Percentiles rank a stretch among this genome's conserved stretches.
Evolutionary conservation across 2,888 invertebrate genomes (phyloP).

Genomic region (Drosophila gaucha): DNA sequence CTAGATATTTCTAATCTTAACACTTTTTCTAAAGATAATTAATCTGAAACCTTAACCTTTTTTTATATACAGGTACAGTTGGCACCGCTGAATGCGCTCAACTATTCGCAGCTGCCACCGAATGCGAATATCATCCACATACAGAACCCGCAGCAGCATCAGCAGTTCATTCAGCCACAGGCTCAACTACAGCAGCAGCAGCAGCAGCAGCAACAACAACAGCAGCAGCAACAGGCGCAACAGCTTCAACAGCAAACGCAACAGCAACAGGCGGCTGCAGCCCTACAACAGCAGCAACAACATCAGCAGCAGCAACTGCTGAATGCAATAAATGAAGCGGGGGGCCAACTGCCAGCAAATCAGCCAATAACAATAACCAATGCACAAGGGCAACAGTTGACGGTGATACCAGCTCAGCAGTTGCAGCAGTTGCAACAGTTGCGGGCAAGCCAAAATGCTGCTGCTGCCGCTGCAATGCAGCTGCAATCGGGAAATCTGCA

Average conservation of each 20-base stretch:
- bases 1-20: too few species aligned
- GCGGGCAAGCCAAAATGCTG: conserved; percentile 70
- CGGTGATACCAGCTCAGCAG: conserved; percentile 91
- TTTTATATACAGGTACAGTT: conserved; percentile 90
- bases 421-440: conserved; percentile 84
- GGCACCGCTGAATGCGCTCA: conserved; percentile 87
- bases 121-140: conserved; percentile 84
- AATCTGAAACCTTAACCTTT: too few species aligned
- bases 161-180: conserved; percentile 49
- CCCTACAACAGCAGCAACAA: conserved; percentile 57
- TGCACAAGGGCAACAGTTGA: conserved; percentile 92
- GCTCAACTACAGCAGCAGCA: conserved; percentile 63
- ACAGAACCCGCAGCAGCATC: conserved; percentile 78
- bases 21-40: too few species aligned
- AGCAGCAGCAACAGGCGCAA: conserved; percentile 53
- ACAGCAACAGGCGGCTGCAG: conserved; percentile 53
- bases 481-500: conserved; percentile 85
- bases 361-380: conserved; percentile 90
- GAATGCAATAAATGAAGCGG: conserved; percentile 79
- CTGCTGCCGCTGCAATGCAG: conserved; percentile 79
- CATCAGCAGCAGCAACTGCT: conserved; percentile 81
- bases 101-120: conserved; percentile 81
- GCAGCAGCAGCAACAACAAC: conserved; percentile 60
- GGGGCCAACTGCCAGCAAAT: conserved; percentile 83
- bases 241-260: conserved; percentile 61